Evolutionary conservation across 2,888 invertebrate genomes (phyloP).

Genomic region (Lepidonotus clava): DNA sequence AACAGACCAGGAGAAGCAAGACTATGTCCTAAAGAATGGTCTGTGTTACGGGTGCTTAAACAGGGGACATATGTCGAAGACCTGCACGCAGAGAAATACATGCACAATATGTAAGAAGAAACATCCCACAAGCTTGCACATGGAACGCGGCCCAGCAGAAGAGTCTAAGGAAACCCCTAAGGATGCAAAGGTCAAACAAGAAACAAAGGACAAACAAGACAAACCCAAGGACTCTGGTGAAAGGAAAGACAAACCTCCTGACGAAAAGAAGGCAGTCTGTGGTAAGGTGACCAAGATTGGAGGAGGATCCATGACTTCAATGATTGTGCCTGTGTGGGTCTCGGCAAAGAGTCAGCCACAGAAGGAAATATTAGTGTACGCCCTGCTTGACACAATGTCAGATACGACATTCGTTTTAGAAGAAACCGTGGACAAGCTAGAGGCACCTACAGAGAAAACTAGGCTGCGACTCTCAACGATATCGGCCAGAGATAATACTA

Average conservation of each 20-base stretch:
- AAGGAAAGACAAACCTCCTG: too few species aligned
- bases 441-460: conserved; percentile 45
- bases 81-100: conserved; percentile 61
- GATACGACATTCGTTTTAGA: conserved; percentile 63
- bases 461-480: conserved; percentile 63
- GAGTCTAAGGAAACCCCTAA: too few species aligned
- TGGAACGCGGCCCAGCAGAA: too few species aligned
- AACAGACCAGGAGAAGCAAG: not conserved
- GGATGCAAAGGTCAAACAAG: not conserved
- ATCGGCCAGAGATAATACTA: conserved; percentile 47
- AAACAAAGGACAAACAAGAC: not conserved
- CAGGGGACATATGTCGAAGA: conserved; percentile 62
- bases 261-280: too few species aligned
- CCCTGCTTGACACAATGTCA: conserved; percentile 65
- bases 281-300: not conserved
- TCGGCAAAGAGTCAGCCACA: conserved; percentile 57
- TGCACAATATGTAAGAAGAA: conserved; percentile 22
- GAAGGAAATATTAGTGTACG: conserved; percentile 64
- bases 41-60: conserved; percentile 67
- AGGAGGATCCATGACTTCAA: conserved; percentile 21
- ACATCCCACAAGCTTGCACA: too few species aligned
- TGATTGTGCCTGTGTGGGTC: conserved; percentile 65
- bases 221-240: too few species aligned
- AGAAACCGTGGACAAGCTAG: conserved; percentile 54
- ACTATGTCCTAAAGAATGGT: conserved; percentile 57